Percentiles rank a stretch among this genome's conserved stretches.
Conservation (phyloP, 2,888 invertebrate genomes). For the Flexamia atlantica region DNA sequence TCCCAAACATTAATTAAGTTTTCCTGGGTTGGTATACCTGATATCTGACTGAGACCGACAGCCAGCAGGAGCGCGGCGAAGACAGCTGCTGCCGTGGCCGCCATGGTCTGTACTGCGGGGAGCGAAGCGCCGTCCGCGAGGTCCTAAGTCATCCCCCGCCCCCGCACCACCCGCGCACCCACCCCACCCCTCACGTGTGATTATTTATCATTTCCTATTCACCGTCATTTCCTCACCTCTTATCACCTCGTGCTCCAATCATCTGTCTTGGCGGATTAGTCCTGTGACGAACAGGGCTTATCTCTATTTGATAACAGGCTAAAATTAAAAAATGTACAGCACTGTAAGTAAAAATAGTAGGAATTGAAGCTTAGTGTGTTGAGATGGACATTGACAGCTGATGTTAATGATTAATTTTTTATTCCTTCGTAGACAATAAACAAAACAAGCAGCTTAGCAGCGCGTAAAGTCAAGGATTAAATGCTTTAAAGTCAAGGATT, state of each 20-base stretch:
- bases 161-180: not conserved
- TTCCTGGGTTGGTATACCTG: slow-evolving; percentile 28
- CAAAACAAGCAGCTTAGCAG: no score
- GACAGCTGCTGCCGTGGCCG: slow-evolving; percentile 15
- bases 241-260: slow-evolving; percentile 21
- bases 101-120: slow-evolving; percentile 1
- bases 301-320: slow-evolving; percentile 37
- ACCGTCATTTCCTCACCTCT: slow-evolving; percentile 48
- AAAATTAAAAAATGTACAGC: slow-evolving; percentile 12
- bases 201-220: slow-evolving; percentile 56
- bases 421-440: not conserved
- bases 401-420: no score
- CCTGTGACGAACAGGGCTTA: not conserved
- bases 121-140: not conserved
- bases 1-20: not conserved
- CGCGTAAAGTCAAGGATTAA: no score
- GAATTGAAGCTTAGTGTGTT: no score
- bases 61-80: slow-evolving; percentile 23
- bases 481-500: no score
- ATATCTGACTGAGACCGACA: slow-evolving; percentile 21
- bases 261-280: slow-evolving; percentile 45
- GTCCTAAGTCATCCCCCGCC: slow-evolving; percentile 33
- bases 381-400: no score
- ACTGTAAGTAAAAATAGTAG: not conserved
- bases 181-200: not conserved